Evolutionary conservation across 2,113 vertebrate genomes (phyloP).

Genomic region (Thamnophis sirtalis): DNA sequence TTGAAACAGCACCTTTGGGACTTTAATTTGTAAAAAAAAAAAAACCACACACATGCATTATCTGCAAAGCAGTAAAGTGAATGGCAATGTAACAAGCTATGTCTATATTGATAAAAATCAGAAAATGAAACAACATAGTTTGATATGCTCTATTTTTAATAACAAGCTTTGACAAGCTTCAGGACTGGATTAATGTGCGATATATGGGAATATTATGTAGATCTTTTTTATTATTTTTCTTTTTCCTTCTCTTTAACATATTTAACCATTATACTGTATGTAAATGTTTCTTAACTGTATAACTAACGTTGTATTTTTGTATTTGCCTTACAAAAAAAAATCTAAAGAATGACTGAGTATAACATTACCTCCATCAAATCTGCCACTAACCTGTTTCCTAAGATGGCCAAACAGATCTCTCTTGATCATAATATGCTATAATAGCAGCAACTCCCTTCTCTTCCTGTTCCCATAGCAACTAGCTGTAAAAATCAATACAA

Average conservation of each 20-base stretch:
- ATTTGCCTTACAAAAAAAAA: background rate
- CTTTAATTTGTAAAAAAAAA: no score
- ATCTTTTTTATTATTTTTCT: background rate
- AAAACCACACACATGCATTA: background rate
- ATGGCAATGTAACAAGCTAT: background rate
- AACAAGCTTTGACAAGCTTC: background rate
- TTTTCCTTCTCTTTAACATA: background rate
- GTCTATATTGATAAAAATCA: background rate
- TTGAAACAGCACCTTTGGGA: no score
- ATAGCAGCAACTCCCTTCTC: background rate
- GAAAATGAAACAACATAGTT: background rate
- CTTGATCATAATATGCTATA: background rate
- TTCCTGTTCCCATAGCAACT: background rate
- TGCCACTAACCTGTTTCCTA: background rate
- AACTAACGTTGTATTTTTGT: background rate
- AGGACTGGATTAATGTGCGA: background rate
- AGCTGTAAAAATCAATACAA: background rate
- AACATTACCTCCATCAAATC: background rate
- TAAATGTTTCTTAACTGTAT: background rate
- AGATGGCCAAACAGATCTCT: background rate
- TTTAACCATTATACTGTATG: background rate
- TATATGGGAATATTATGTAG: background rate
- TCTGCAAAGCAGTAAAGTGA: background rate
- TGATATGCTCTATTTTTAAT: background rate
- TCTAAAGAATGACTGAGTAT: background rate